Percentiles rank a stretch among this genome's conserved stretches.
Conservation (phyloP, 2,797 vertebrate genomes). For the Thripadectes ignobilis region DNA sequence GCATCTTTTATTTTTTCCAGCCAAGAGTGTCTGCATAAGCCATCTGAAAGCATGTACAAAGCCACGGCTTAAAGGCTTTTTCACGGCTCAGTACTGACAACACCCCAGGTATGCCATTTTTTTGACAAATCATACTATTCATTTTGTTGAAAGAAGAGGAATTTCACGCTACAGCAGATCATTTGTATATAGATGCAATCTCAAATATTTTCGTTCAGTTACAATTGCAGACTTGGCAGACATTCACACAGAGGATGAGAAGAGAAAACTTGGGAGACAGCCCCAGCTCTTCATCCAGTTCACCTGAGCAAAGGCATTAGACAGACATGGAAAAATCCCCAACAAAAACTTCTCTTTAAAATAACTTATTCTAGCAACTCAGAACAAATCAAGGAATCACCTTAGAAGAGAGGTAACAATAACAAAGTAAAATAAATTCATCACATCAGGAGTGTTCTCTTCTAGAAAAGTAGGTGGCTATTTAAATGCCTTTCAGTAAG, state of each 20-base stretch:
- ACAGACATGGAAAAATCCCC: background rate
- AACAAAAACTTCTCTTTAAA: background rate
- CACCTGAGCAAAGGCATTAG: background rate
- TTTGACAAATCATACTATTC: background rate
- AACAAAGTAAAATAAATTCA: background rate
- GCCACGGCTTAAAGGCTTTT: background rate
- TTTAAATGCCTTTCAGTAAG: background rate
- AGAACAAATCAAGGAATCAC: background rate
- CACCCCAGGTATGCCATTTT: background rate
- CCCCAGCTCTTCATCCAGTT: background rate
- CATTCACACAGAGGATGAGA: background rate
- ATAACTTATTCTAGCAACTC: background rate
- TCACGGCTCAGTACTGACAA: background rate
- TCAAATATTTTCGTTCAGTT: background rate
- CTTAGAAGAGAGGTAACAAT: background rate
- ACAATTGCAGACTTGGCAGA: background rate
- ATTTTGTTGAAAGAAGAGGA: background rate
- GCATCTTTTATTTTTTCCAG: too few species aligned
- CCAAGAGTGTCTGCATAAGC: background rate
- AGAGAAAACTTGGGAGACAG: background rate
- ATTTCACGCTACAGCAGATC: background rate
- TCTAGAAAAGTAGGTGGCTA: background rate
- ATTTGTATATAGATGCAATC: background rate
- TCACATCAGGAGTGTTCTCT: background rate
- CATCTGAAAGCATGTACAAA: accelerated